phyloP scores from a whole-genome alignment of 1,140 invertebrate species.

The Calephelis virginiensis region DNA sequence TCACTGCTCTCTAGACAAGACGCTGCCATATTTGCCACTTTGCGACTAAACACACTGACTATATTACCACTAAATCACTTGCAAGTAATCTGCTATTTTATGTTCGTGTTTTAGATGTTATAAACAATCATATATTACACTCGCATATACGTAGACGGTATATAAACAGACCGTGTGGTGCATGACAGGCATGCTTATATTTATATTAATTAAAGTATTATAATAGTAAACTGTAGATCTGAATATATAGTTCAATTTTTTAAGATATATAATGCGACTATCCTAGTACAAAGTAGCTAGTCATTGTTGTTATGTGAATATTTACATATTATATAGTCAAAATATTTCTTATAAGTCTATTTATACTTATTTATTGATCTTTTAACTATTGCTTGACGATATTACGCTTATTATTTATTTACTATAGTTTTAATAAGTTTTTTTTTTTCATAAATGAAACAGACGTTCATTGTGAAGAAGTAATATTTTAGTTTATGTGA shows the following conservation, averaged over 20 bases:
- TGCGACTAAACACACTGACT: conserved; percentile 27
- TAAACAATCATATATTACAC: conserved; percentile 40
- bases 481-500: too few species aligned
- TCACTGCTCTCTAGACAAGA: conserved; percentile 8
- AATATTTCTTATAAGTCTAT: background rate
- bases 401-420: conserved; percentile 17
- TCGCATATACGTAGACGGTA: conserved; percentile 45
- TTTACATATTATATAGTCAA: background rate
- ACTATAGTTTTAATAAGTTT: background rate
- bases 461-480: too few species aligned
- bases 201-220: conserved; percentile 30
- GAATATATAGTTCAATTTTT: conserved; percentile 32
- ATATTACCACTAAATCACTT: conserved; percentile 64
- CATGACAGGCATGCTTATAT: conserved; percentile 69
- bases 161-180: conserved; percentile 45
- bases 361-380: background rate
- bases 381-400: background rate
- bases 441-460: too few species aligned
- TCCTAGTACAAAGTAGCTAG: conserved; percentile 71
- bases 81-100: conserved; percentile 42
- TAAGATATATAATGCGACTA: conserved; percentile 33
- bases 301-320: conserved; percentile 48
- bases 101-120: conserved; percentile 49
- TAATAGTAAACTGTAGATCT: conserved; percentile 31
- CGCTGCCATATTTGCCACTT: conserved; percentile 18